These are phyloP conservation scores for Augochlorella aurata DNA, from an alignment of 2,888 invertebrate genomes.

Conservation along the genomic window DNA sequence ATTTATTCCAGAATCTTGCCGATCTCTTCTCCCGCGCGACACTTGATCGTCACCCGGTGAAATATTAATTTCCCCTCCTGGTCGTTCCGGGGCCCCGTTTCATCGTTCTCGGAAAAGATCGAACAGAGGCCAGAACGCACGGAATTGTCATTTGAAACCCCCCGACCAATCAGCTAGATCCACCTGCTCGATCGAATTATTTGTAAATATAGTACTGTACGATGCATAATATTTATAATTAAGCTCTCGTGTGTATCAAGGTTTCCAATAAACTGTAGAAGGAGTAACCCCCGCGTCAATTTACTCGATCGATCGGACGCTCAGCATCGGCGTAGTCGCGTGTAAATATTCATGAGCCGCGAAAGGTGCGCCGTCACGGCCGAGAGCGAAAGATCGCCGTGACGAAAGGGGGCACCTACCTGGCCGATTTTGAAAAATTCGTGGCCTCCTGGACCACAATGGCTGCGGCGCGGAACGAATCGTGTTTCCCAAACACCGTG, in stretches of 20 bases:
- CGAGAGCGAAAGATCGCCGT: slow-evolving; percentile 48
- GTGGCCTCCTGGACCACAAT: slow-evolving; percentile 51
- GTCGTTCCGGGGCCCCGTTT: slow-evolving; percentile 68
- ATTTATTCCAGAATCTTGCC: slow-evolving; percentile 56
- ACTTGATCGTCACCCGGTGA: slow-evolving; percentile 48
- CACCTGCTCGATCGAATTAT: slow-evolving; percentile 69
- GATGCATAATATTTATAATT: slow-evolving; percentile 73
- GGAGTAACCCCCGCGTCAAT: slow-evolving; percentile 22
- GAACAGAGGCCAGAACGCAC: slow-evolving; percentile 8
- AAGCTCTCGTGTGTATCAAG: slow-evolving; percentile 76
- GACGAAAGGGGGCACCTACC: slow-evolving; percentile 64
- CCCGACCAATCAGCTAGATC: slow-evolving; percentile 45
- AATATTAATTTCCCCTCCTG: slow-evolving; percentile 82
- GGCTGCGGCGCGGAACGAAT: slow-evolving; percentile 69
- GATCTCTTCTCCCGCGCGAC: slow-evolving; percentile 42
- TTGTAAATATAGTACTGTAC: slow-evolving; percentile 78
- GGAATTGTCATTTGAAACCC: background rate
- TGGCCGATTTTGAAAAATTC: slow-evolving; percentile 67
- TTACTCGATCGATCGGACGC: too few species aligned
- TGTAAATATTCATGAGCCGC: too few species aligned
- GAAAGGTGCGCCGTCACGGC: background rate
- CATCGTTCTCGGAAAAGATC: slow-evolving; percentile 23
- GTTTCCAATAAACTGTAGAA: slow-evolving; percentile 76
- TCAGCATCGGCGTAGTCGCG: too few species aligned
- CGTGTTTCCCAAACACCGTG: slow-evolving; percentile 70